A percentile compares a stretch with the other conserved stretches of the same genome.
These are phyloP conservation scores for Boloria euphrosyne DNA, from an alignment of 2,888 invertebrate genomes.

Conservation along the genomic window DNA sequence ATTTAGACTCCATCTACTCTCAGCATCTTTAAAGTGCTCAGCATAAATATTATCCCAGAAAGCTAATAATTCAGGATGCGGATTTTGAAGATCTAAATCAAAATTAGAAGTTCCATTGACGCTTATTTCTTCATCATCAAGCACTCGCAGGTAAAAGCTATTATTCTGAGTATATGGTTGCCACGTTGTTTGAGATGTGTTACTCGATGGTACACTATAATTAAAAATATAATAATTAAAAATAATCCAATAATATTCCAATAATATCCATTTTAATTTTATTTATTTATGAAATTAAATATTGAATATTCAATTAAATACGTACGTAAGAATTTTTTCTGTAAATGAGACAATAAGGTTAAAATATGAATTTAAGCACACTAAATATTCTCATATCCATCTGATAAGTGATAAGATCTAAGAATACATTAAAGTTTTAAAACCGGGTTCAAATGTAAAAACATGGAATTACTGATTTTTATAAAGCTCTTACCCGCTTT, in stretches of 20 bases:
- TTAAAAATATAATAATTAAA: slow-evolving; percentile 22
- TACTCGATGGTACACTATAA: slow-evolving; percentile 62
- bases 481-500: slow-evolving; percentile 54
- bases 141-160: slow-evolving; percentile 52
- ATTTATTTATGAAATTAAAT: background rate
- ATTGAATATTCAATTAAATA: too few relatives aligned
- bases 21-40: slow-evolving; percentile 61
- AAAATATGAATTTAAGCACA: too few relatives aligned
- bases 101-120: slow-evolving; percentile 43
- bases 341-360: too few relatives aligned
- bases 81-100: slow-evolving; percentile 54
- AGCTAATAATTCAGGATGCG: slow-evolving; percentile 50
- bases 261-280: background rate
- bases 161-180: slow-evolving; percentile 50
- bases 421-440: too few relatives aligned
- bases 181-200: slow-evolving; percentile 56
- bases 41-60: slow-evolving; percentile 68
- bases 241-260: background rate
- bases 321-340: too few relatives aligned
- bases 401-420: too few relatives aligned
- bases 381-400: too few relatives aligned
- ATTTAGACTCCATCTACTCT: slow-evolving; percentile 54
- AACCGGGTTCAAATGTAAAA: background rate
- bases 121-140: slow-evolving; percentile 52
- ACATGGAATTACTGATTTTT: background rate